A percentile compares a stretch with the other conserved stretches of the same genome.
Conservation (phyloP, 2,797 vertebrate species). For the Smutsia temminckii region DNA sequence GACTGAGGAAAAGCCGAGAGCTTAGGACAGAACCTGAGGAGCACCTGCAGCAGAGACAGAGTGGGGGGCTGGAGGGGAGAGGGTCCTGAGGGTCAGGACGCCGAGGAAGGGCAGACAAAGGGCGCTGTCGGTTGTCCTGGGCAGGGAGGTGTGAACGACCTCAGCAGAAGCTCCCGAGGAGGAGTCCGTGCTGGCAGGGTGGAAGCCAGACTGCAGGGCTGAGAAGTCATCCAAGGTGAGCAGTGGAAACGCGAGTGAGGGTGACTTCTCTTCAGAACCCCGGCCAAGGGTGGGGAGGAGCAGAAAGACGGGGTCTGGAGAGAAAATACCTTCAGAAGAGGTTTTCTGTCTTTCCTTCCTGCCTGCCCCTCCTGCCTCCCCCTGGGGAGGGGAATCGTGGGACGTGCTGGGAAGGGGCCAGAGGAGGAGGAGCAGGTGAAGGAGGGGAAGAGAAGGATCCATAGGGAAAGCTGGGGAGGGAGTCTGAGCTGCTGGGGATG, state of each 20-base stretch:
- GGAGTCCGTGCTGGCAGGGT: not conserved
- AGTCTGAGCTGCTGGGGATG: not conserved
- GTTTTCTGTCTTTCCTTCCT: not conserved
- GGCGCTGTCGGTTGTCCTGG: fast-evolving
- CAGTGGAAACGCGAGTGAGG: not conserved
- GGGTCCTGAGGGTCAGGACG: not conserved
- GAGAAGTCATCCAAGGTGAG: not conserved
- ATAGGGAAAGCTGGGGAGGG: no score
- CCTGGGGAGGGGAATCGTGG: no score
- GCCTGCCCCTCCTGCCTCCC: fast-evolving
- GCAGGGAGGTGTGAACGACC: not conserved
- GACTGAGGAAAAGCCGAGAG: not conserved
- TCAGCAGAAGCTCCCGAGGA: not conserved
- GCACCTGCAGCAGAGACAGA: not conserved
- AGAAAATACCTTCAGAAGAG: not conserved
- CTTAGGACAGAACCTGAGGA: not conserved
- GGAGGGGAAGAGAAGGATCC: not conserved
- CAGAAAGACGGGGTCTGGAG: not conserved
- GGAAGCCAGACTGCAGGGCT: not conserved
- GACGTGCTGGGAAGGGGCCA: not conserved
- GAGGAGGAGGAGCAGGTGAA: not conserved
- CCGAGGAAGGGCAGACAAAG: not conserved
- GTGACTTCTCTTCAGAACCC: not conserved
- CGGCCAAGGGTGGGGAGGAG: not conserved
- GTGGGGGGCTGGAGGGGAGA: not conserved